Evolutionary conservation across 2,888 invertebrate genomes (phyloP), one percentile per base, ranked within the genome.

Genomic region (Diarsia dahlii): DNA sequence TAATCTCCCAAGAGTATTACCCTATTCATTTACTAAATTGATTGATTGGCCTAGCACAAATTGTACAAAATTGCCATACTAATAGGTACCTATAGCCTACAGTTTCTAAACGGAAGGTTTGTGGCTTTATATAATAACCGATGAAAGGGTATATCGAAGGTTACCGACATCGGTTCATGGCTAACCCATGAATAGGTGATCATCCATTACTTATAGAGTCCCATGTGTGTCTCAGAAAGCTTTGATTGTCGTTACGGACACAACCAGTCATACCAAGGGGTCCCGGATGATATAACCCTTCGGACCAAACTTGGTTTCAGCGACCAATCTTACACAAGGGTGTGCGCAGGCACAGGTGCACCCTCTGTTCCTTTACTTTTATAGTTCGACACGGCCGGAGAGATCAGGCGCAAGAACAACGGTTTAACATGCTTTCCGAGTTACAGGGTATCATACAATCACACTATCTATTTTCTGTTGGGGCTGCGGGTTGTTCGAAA

Each of bases 1-100:
- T 13, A 62, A 62, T 20, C n/a, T 39, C 39, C 39, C 62, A n/a
- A 63, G n/a, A 45, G 62, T n/a, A 45, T 63, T 45, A 62, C 39
- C 39, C n/a, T 45, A 63, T 20, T 63, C 56, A 74, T 64, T 68
- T 50, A n/a, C 13, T 64, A 64, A 73, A 74, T 76, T 76, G 63
- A 76, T 76, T 74, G 68, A 76, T 74, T 56, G 50, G 56, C 45
- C 63, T 15, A 15, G 13, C 63, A 15, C 45, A 23, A 63, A 45
- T 63, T n/a, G 63, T 63, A 28, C 28, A 20, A n/a, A 48, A 65
- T 65, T 23, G 48, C 3, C 8, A 20, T 28, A 48, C 48, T 18
- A 45, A 45, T 8, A 12, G 20, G 15, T 63, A 23, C 2, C 13
- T 23, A 23, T 15, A 8, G n/a, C n/a, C 3, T 15, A 45, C 23